Evolutionary conservation across 2,113 vertebrate species (phyloP).

Genomic region (Ellobius talpinus): DNA sequence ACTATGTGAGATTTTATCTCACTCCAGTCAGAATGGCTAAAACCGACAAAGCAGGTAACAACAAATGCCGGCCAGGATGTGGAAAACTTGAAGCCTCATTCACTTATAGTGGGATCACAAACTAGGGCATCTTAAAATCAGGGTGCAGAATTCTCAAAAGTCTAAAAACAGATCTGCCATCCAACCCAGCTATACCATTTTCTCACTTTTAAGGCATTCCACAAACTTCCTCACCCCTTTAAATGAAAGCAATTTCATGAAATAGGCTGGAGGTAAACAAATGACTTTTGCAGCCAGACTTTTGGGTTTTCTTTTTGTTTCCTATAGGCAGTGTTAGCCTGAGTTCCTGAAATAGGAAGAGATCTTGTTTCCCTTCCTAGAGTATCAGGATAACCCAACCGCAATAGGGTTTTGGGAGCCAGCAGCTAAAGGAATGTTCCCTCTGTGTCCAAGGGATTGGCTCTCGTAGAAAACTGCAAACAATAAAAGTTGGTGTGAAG

Average conservation of each 20-base stretch:
- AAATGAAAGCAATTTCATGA: conserved; percentile 13
- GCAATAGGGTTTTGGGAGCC: not conserved
- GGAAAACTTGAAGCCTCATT: not conserved
- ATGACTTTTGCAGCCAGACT: not conserved
- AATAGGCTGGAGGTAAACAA: conserved; percentile 31
- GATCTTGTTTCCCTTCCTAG: conserved; percentile 38
- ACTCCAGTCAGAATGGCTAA: not conserved
- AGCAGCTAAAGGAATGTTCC: not conserved
- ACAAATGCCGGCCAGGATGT: not conserved
- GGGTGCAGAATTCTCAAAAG: not conserved
- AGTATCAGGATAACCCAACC: conserved; percentile 12
- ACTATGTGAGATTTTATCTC: not conserved
- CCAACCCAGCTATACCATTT: not conserved
- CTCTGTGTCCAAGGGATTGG: not conserved
- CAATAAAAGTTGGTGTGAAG: not conserved
- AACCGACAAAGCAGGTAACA: not conserved
- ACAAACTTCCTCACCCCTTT: conserved; percentile 32
- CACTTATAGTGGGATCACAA: not conserved
- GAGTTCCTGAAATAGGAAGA: not conserved
- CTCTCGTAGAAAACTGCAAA: conserved; percentile 46
- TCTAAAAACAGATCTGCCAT: not conserved
- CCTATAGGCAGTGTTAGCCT: not conserved
- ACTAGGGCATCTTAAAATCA: not conserved
- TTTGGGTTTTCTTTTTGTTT: conserved; percentile 56
- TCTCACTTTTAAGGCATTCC: conserved; percentile 27